These are phyloP conservation scores for Crotophaga sulcirostris DNA, from an alignment of 2,113 vertebrate genomes.

Conservation along the genomic window DNA sequence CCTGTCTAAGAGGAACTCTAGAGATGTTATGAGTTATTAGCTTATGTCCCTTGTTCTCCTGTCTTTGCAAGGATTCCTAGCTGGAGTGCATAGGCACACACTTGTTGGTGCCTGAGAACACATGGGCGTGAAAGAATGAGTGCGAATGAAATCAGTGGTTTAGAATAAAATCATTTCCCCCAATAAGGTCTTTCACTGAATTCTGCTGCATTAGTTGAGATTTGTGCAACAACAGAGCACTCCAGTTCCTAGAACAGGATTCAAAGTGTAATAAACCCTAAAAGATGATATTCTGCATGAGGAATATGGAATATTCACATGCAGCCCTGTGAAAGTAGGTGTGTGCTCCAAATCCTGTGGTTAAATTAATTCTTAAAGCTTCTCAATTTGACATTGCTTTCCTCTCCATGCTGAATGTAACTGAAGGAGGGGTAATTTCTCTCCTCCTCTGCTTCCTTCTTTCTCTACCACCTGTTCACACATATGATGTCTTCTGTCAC, in stretches of 20 bases:
- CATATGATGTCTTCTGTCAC: conserved; percentile 16
- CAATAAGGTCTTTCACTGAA: neutral
- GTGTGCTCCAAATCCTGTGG: neutral
- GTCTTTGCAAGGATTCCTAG: neutral
- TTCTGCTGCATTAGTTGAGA: neutral
- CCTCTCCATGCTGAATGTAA: neutral
- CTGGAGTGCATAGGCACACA: neutral
- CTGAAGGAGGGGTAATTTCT: conserved; percentile 46
- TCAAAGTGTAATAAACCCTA: neutral
- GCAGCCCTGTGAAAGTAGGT: neutral
- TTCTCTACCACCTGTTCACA: conserved; percentile 42
- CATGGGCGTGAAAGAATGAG: neutral
- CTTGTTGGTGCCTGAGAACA: neutral
- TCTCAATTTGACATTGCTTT: conserved; percentile 29
- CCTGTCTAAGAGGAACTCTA: neutral
- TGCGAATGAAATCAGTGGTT: neutral
- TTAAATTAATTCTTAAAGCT: conserved; percentile 53
- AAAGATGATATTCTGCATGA: neutral
- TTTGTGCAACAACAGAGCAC: neutral
- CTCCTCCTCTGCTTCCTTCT: conserved; percentile 41
- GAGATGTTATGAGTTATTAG: neutral
- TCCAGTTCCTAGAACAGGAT: neutral
- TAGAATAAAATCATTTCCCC: neutral
- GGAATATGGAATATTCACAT: neutral
- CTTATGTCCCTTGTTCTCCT: neutral